phyloP scores from a whole-genome alignment of 2,888 invertebrate genomes.

The Xestoiulus laeticollis region DNA sequence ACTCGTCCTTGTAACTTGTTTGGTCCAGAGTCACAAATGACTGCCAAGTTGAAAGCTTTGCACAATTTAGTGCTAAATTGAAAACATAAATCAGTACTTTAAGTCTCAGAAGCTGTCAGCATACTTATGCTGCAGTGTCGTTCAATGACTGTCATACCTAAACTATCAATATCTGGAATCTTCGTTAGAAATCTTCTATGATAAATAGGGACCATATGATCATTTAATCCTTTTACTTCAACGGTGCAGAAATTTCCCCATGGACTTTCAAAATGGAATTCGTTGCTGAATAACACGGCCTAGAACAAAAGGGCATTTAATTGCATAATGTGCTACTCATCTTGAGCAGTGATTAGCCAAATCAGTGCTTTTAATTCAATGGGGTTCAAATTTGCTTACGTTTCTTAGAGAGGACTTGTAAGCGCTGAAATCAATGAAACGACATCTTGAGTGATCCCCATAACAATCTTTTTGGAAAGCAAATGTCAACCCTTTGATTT shows the following conservation, averaged over 20 bases:
- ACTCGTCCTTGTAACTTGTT: constrained; percentile 13
- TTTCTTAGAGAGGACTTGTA: neutral
- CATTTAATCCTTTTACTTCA: neutral
- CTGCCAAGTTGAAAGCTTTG: neutral
- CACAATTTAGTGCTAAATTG: neutral
- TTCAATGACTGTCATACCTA: constrained; percentile 20
- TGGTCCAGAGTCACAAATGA: neutral
- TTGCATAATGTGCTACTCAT: neutral
- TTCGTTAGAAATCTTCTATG: neutral
- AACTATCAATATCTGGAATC: neutral
- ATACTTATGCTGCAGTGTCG: neutral
- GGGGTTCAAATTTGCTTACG: neutral
- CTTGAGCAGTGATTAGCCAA: neutral
- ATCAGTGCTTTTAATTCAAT: no score
- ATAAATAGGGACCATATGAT: neutral
- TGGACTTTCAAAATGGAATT: neutral
- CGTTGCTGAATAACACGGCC: neutral
- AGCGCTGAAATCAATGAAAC: neutral
- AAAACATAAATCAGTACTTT: neutral
- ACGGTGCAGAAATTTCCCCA: neutral
- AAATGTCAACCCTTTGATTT: neutral
- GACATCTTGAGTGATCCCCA: neutral
- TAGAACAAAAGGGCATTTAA: neutral
- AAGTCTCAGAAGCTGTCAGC: neutral
- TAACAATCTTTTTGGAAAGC: neutral